These are phyloP conservation scores for Sebastes vulpes DNA, from an alignment of 2,797 vertebrate genomes.

Conservation along the genomic window DNA sequence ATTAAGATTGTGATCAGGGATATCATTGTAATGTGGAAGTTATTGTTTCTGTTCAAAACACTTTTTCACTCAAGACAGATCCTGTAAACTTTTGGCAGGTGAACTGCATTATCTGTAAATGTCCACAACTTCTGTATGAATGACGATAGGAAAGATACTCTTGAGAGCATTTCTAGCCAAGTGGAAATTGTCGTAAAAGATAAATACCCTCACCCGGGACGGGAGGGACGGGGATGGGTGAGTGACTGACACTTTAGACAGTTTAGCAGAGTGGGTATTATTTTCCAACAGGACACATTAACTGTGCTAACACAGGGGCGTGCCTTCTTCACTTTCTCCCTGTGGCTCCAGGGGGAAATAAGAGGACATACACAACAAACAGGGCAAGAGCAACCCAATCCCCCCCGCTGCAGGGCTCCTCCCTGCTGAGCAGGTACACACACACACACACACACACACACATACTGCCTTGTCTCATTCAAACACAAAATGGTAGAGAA, in stretches of 20 bases:
- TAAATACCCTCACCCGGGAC: no score
- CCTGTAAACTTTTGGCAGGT: neutral
- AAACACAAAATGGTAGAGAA: neutral
- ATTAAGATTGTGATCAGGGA: neutral
- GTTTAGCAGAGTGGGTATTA: conserved; percentile 25
- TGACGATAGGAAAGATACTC: neutral
- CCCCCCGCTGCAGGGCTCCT: conserved; percentile 14
- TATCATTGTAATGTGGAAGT: neutral
- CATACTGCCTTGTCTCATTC: neutral
- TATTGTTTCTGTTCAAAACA: neutral
- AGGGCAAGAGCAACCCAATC: conserved; percentile 41
- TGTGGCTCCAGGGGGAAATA: conserved; percentile 37
- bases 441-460: no score
- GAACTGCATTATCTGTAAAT: neutral
- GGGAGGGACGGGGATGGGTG: no score
- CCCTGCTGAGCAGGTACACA: conserved; percentile 7
- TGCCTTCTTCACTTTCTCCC: conserved; percentile 49
- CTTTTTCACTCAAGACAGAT: neutral
- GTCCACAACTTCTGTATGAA: neutral
- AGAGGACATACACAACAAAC: conserved; percentile 29
- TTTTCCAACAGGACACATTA: conserved; percentile 45
- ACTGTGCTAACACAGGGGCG: conserved; percentile 23
- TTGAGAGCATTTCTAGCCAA: neutral
- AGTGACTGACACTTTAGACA: conserved; percentile 2
- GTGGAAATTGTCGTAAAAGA: no score